A percentile compares a stretch with the other conserved stretches of the same genome.
Evolutionary conservation across 23 tunicate genomes (phyloP).

Genomic region (Diplosoma virens): DNA sequence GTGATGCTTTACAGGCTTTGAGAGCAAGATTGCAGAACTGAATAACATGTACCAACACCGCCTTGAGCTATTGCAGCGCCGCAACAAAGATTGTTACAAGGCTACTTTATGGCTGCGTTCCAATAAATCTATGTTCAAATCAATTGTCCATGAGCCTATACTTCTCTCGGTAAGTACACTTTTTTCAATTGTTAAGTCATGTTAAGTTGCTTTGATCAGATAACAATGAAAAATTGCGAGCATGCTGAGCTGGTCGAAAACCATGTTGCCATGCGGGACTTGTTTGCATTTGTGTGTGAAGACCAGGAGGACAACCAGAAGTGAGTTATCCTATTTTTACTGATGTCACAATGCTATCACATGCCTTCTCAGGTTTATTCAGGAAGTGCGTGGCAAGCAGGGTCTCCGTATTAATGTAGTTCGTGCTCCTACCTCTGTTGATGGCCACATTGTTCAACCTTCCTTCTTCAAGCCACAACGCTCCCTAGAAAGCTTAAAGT

Average conservation of each 20-base stretch:
- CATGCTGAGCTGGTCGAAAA: conserved; percentile 81
- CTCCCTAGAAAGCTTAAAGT: conserved; percentile 38
- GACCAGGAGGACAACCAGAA: conserved; percentile 48
- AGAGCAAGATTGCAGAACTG: conserved; percentile 42
- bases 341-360: too few relatives aligned
- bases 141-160: conserved; percentile 65
- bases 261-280: conserved; percentile 68
- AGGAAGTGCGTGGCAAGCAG: conserved; percentile 62
- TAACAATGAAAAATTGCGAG: conserved; percentile 51
- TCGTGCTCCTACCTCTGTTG: conserved; percentile 45
- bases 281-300: conserved; percentile 89
- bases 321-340: background rate
- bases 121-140: conserved; percentile 53
- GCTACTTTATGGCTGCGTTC: conserved; percentile 70
- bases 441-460: conserved; percentile 26
- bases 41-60: conserved; percentile 57
- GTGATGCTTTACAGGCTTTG: conserved; percentile 48
- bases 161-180: conserved; percentile 41
- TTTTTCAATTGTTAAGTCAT: too few relatives aligned
- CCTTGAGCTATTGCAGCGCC: conserved; percentile 40
- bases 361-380: conserved; percentile 62
- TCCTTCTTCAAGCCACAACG: conserved; percentile 43
- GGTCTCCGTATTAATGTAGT: conserved; percentile 63
- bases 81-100: conserved; percentile 56
- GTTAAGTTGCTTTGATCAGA: too few relatives aligned